Evolutionary conservation across 2,888 invertebrate species (phyloP), one percentile per base, ranked within the genome.

Genomic region (Deroplatys truncata): DNA sequence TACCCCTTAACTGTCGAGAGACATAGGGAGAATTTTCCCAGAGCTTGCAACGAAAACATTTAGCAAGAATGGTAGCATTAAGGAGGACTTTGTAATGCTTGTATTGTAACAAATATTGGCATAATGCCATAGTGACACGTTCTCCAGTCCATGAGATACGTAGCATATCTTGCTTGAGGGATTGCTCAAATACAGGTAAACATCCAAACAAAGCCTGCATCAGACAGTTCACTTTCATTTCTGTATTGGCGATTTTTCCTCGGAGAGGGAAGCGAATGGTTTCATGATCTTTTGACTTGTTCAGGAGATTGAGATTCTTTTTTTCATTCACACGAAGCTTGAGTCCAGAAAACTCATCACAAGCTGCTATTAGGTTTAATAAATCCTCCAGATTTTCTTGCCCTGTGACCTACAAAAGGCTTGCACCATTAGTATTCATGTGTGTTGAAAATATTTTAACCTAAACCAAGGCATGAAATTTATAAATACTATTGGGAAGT

Each of bases 1-100:
- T 97, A 85, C 96, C 96, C 89, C 95, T 95, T 86, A 98, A 93
- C 92, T 97, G 97, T 92, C 95, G 95, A 90, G 95, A 94, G 31
- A 97, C 95, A 92, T 94, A 96, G 2, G 93, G 93, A 0, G 97
- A 97, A 92, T 97, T 96, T 92, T 97, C 97, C 97, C 98, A 98
- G 84, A 97, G 93, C 91, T 95, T 95, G 0, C 96, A 95, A 49
- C 93, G 92, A 91, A 97, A 94, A 92, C 97, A 96, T 93, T 97
- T 97, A 10, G 95, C 93, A 89, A 97, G 93, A 49, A 95, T 93
- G 31, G 96, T 93, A 0, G 96, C 93, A 93, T 95, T 96, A 8
- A 96, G 92, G 25, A 96, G 93, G 0, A 95, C 94, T 89, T 93
- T 93, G 93, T 94, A 96, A 91, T 93, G 92, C 92, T 90, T 91